A percentile compares a stretch with the other conserved stretches of the same genome.
These are phyloP conservation scores for Leptinotarsa haldemani DNA, from an alignment of 2,888 invertebrate species.

Conservation along the genomic window DNA sequence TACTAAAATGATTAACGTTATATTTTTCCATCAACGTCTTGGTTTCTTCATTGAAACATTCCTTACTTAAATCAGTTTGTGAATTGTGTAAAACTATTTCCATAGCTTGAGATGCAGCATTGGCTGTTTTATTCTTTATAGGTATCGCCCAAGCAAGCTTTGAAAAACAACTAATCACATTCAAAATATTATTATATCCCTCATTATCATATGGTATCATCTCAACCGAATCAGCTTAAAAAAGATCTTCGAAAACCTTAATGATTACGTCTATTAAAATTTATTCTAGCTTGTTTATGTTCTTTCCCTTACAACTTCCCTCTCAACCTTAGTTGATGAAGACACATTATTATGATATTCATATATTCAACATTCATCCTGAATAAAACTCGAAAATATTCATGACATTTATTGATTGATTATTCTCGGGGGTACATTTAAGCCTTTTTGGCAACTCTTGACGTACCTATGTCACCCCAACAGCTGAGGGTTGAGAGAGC, in stretches of 20 bases:
- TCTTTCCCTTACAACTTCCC: conserved; percentile 52
- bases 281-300: conserved; percentile 35
- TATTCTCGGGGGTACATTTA: too few species aligned
- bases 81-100: conserved; percentile 41
- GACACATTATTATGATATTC: too few species aligned
- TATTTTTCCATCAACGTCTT: conserved; percentile 47
- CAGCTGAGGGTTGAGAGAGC: too few species aligned
- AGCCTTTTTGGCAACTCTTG: too few species aligned
- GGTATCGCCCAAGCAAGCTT: conserved; percentile 60
- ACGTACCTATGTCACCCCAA: too few species aligned
- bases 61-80: conserved; percentile 55
- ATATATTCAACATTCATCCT: too few species aligned
- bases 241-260: conserved; percentile 60
- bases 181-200: conserved; percentile 55
- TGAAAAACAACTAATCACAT: conserved; percentile 58
- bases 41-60: conserved; percentile 55
- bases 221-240: conserved; percentile 63
- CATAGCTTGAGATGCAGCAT: conserved; percentile 45
- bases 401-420: too few species aligned
- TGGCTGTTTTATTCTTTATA: conserved; percentile 54
- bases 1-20: conserved; percentile 50
- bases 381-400: too few species aligned
- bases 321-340: conserved; percentile 54
- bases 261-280: conserved; percentile 26
- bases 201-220: conserved; percentile 56